phyloP scores from a whole-genome alignment of 2,797 vertebrate species.

The Melanotaenia maccullochi region DNA sequence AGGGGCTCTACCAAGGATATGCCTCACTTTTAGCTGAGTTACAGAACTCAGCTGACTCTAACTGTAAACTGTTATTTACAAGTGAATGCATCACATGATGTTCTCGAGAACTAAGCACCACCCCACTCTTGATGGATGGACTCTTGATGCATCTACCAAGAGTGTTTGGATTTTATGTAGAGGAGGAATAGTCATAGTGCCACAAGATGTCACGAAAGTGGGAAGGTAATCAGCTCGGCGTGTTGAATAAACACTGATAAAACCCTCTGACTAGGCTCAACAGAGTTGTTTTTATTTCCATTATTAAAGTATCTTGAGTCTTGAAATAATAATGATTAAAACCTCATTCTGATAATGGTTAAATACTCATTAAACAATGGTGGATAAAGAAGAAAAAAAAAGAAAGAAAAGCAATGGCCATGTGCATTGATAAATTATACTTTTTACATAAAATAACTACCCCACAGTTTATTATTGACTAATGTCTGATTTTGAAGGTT shows the following conservation, averaged over 20 bases:
- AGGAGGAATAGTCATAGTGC: background rate
- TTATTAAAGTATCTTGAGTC: background rate
- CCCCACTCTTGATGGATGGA: no score
- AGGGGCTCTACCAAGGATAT: no score
- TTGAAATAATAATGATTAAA: background rate
- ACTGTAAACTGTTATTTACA: background rate
- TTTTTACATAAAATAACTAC: background rate
- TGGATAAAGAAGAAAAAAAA: background rate
- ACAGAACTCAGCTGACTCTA: no score
- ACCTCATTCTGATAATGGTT: background rate
- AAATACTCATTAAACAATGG: background rate
- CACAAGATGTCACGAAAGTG: background rate
- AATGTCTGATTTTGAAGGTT: background rate
- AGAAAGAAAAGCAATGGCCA: background rate
- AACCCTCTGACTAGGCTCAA: background rate
- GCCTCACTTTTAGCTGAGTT: no score
- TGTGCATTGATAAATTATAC: background rate
- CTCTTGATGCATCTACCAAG: background rate
- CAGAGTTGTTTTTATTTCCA: background rate
- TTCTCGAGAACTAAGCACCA: no score
- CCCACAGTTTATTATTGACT: background rate
- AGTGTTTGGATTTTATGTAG: background rate
- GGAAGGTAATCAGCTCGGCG: background rate
- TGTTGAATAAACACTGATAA: background rate
- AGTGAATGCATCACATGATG: background rate